Evolutionary conservation across 1,140 invertebrate genomes (phyloP).

Genomic region (Stegodyphus dumicola): DNA sequence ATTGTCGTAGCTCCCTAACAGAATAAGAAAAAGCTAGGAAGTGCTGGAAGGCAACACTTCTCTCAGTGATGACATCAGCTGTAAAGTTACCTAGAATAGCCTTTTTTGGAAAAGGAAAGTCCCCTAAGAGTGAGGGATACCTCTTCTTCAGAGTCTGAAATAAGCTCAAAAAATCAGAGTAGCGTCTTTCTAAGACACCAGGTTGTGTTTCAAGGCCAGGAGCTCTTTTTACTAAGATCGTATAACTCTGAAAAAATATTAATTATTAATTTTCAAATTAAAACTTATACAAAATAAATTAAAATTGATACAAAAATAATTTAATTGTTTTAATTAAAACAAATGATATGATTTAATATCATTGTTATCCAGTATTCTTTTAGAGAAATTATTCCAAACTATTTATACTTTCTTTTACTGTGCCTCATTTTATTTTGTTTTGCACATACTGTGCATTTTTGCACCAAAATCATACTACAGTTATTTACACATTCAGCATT

Average conservation of each 20-base stretch:
- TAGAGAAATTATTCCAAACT: too few species aligned
- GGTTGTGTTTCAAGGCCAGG: constrained; percentile 68
- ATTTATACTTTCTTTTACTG: too few species aligned
- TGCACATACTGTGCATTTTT: too few species aligned
- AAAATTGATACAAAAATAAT: too few species aligned
- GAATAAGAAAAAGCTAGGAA: constrained; percentile 75
- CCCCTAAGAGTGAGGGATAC: constrained; percentile 73
- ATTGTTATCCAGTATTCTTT: too few species aligned
- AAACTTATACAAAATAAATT: too few species aligned
- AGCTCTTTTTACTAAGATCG: constrained; percentile 66
- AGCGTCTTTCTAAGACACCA: constrained; percentile 77
- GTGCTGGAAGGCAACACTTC: constrained; percentile 79
- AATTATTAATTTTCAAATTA: background rate
- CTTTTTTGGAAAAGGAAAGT: constrained; percentile 80
- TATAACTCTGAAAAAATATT: constrained; percentile 66
- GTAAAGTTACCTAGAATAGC: constrained; percentile 81
- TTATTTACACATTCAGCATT: too few species aligned
- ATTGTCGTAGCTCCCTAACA: constrained; percentile 73
- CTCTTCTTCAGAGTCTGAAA: constrained; percentile 75
- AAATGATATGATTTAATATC: too few species aligned
- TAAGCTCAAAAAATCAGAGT: constrained; percentile 80
- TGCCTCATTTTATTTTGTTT: too few species aligned
- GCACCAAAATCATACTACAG: too few species aligned
- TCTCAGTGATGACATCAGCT: constrained; percentile 74
- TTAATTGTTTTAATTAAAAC: too few species aligned